These are phyloP conservation scores for Eubasilissa regina DNA, from an alignment of 1,140 invertebrate genomes.

Conservation along the genomic window DNA sequence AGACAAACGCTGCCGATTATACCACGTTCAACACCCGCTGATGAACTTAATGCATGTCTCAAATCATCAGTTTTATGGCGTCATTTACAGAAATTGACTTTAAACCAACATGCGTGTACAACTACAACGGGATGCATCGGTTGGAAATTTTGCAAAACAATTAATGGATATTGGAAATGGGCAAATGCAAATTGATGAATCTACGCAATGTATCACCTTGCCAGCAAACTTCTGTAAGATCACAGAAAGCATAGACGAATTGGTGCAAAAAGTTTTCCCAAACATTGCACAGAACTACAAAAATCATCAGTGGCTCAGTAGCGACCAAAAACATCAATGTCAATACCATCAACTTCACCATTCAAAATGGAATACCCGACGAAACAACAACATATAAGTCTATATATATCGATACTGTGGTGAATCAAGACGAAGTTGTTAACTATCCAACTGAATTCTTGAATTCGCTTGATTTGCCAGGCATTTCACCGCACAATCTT, in stretches of 20 bases:
- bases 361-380: not conserved
- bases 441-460: not conserved
- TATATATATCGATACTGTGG: not conserved
- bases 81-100: not conserved
- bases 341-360: not conserved
- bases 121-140: too few relatives aligned
- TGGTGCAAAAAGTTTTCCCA: not conserved
- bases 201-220: too few relatives aligned
- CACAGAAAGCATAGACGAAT: too few relatives aligned
- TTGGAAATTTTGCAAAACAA: too few relatives aligned
- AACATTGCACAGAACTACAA: not conserved
- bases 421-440: constrained; percentile 1
- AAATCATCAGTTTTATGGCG: constrained; percentile 3
- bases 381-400: not conserved
- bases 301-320: not conserved
- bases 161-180: too few relatives aligned
- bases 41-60: constrained; percentile 60
- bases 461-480: constrained; percentile 1
- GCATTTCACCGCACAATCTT: not conserved
- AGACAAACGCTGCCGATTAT: constrained; percentile 63
- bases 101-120: too few relatives aligned
- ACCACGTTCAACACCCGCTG: too few relatives aligned
- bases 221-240: too few relatives aligned
- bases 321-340: not conserved
- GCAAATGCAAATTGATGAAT: too few relatives aligned